These are phyloP conservation scores for Pagetopsis macropterus DNA, from an alignment of 2,797 vertebrate species.

Conservation along the genomic window DNA sequence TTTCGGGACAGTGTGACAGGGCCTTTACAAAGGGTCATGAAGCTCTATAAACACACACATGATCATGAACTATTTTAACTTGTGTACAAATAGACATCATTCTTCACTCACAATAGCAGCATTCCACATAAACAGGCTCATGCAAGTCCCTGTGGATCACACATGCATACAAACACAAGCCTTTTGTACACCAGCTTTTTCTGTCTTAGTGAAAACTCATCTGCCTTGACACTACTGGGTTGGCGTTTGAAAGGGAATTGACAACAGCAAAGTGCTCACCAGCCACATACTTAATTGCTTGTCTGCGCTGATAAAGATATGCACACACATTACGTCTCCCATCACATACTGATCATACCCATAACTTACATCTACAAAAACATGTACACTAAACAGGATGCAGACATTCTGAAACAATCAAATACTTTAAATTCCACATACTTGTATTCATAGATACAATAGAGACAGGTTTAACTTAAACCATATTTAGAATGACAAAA, in stretches of 20 bases:
- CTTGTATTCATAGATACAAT: slow-evolving; percentile 1
- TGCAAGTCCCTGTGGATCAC: neutral
- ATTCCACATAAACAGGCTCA: neutral
- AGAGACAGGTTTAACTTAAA: neutral
- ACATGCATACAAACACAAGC: neutral
- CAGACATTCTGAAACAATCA: neutral
- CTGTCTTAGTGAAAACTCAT: slow-evolving; percentile 27
- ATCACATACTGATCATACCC: neutral
- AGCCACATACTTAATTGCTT: too few species aligned
- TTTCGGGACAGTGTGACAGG: too few species aligned
- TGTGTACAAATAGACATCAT: neutral
- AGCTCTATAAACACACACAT: slow-evolving; percentile 4
- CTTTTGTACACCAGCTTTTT: slow-evolving; percentile 2
- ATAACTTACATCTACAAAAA: neutral
- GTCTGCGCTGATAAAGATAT: slow-evolving; percentile 12
- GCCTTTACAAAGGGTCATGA: neutral
- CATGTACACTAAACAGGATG: neutral
- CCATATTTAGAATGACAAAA: slow-evolving; percentile 13
- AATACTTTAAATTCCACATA: neutral
- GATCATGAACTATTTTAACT: neutral
- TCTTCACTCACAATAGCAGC: neutral
- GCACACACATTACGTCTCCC: neutral
- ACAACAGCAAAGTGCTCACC: too few species aligned
- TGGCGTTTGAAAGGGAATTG: too few species aligned
- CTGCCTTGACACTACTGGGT: slow-evolving; percentile 30